A percentile compares a stretch with the other conserved stretches of the same genome.
These are phyloP conservation scores for Chrysotoxum bicinctum DNA, from an alignment of 2,888 invertebrate species.

Conservation along the genomic window DNA sequence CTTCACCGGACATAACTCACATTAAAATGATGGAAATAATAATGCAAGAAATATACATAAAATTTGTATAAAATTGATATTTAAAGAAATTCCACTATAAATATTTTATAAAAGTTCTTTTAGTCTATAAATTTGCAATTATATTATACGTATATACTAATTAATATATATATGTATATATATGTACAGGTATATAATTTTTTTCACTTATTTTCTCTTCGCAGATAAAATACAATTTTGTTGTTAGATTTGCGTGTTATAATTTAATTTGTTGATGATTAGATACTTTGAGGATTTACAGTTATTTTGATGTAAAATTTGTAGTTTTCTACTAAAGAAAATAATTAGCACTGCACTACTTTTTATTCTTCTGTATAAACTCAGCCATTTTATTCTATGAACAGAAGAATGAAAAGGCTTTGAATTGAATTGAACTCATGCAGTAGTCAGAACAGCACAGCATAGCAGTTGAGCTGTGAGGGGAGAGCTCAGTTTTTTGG, in stretches of 20 bases:
- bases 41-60: slow-evolving; percentile 73
- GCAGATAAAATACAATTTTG: slow-evolving; percentile 29
- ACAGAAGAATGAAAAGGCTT: slow-evolving; percentile 53
- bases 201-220: slow-evolving; percentile 64
- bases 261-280: slow-evolving; percentile 48
- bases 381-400: slow-evolving; percentile 75
- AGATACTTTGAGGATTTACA: slow-evolving; percentile 52
- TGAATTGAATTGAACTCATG: no score
- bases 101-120: slow-evolving; percentile 56
- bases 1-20: slow-evolving; percentile 76
- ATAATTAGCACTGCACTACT: slow-evolving; percentile 73
- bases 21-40: slow-evolving; percentile 71
- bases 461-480: no score
- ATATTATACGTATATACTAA: slow-evolving; percentile 30
- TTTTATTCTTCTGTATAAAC: slow-evolving; percentile 71
- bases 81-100: slow-evolving; percentile 35
- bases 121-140: slow-evolving; percentile 47
- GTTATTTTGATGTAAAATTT: slow-evolving; percentile 61
- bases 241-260: slow-evolving; percentile 37
- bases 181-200: slow-evolving; percentile 48
- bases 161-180: slow-evolving; percentile 23
- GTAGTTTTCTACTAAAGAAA: slow-evolving; percentile 51
- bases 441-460: no score
- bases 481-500: slow-evolving; percentile 1
- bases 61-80: slow-evolving; percentile 32